Evolutionary conservation across 2,113 vertebrate genomes (phyloP), one percentile per base, ranked within the genome.

Genomic region (Athene cunicularia): DNA sequence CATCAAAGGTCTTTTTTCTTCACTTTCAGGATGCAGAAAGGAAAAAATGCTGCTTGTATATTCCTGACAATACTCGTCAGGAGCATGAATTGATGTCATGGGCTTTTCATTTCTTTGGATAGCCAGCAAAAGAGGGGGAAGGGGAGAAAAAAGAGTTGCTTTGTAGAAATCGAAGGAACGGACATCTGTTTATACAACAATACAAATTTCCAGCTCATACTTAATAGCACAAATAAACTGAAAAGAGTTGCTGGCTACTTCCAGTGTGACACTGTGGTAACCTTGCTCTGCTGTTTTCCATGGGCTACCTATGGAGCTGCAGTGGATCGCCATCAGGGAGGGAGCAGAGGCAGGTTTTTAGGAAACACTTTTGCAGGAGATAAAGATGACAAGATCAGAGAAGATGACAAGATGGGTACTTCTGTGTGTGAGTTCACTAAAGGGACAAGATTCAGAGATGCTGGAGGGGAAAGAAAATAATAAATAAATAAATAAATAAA

Each of bases 11-110:
- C 27, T 88, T 95, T 92, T 86, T 92, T 62, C 49, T 93, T 88
- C 95, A 47, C 37, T 95, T 97, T 96, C 79, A 90, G 83, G 73
- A 93, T 59, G 66, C 77, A 97, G 91, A 95, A 96, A 94, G 83
- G 35, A 59, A 83, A 97, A 97, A 91, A 32, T 70, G 76, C 95
- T 96, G 66, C 53, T 87, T 94, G 79, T 91, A 21, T 86, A 90
- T 92, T 96, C 79, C 76, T 96, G 95, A 95, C 77, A 96, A 86
- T 73, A 84, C 86, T 94, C 90, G 86, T 96, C 93, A 86, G 70
- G 75, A 95, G 85, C 81, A 80, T 80, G 95, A 88, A 79, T 88
- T 92, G 68, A 85, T 1, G 2, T 32, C 93, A 67, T 49, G 80
- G 66, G 62, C 80, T 96, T 96, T 79, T 92, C 77, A n/a, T 37